Percentiles rank a stretch among this genome's conserved stretches.
Conservation (phyloP, 2,888 invertebrate genomes). For the Acanthococcus lagerstroemiae region DNA sequence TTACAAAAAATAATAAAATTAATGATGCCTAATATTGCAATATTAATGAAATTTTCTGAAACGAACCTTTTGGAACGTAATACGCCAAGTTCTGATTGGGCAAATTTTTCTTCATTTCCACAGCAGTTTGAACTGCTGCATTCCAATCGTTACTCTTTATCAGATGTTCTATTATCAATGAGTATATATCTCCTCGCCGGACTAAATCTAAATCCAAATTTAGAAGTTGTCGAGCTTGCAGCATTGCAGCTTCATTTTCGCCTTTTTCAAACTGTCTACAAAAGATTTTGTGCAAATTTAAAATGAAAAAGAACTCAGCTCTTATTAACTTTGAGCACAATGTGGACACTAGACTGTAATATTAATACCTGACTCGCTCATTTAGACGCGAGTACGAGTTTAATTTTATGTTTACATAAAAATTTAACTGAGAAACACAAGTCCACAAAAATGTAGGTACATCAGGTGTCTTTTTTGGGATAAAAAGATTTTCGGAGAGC, state of each 20-base stretch:
- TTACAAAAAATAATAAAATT: background rate
- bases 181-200: slow-evolving; percentile 49
- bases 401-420: too few species aligned
- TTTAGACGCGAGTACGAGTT: too few species aligned
- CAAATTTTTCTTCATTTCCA: slow-evolving; percentile 36
- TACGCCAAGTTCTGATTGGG: slow-evolving; percentile 38
- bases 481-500: too few species aligned
- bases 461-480: too few species aligned
- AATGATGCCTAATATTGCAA: background rate
- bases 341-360: background rate
- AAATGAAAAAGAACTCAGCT: background rate
- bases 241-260: slow-evolving; percentile 50
- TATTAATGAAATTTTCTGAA: background rate
- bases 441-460: too few species aligned
- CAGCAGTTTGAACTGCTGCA: slow-evolving; percentile 36
- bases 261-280: slow-evolving; percentile 48
- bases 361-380: background rate
- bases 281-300: background rate
- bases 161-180: slow-evolving; percentile 48
- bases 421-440: too few species aligned
- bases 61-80: slow-evolving; percentile 38
- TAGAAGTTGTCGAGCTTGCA: slow-evolving; percentile 49
- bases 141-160: slow-evolving; percentile 37
- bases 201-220: slow-evolving; percentile 44
- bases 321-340: background rate